A percentile compares a stretch with the other conserved stretches of the same genome.
Conservation (phyloP, 2,797 vertebrate species). For the Glossophaga mutica region DNA sequence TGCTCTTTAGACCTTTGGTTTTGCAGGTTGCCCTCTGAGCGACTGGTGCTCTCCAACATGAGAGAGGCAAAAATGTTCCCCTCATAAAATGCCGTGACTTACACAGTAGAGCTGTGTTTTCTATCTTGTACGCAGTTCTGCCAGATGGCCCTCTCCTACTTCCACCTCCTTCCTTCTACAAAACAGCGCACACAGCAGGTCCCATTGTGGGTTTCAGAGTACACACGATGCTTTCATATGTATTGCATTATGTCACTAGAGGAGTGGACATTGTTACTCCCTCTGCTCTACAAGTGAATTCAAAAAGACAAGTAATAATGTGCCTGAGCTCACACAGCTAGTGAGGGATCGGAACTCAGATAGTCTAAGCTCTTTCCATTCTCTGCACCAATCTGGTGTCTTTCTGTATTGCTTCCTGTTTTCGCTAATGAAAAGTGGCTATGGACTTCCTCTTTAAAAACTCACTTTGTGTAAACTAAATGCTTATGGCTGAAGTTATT, state of each 20-base stretch:
- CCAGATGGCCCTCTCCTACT: not conserved
- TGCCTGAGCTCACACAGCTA: not conserved
- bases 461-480: not conserved
- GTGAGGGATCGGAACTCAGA: not conserved
- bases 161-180: not conserved
- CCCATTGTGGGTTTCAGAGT: not conserved
- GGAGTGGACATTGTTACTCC: not conserved
- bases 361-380: not conserved
- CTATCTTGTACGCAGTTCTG: not conserved
- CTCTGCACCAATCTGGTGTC: not conserved
- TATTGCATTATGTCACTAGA: not conserved
- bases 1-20: not conserved
- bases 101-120: not conserved
- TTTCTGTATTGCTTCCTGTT: not conserved
- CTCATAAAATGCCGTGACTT: not conserved
- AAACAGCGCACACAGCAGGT: not conserved
- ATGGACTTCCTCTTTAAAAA: not conserved
- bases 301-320: not conserved
- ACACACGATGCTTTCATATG: not conserved
- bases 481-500: not conserved
- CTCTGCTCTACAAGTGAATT: not conserved
- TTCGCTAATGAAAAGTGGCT: not conserved
- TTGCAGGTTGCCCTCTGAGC: not conserved
- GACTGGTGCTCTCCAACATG: not conserved
- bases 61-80: not conserved